A percentile compares a stretch with the other conserved stretches of the same genome.
Evolutionary conservation across 2,888 invertebrate species (phyloP).

Genomic region (Epistrophe grossulariae): DNA sequence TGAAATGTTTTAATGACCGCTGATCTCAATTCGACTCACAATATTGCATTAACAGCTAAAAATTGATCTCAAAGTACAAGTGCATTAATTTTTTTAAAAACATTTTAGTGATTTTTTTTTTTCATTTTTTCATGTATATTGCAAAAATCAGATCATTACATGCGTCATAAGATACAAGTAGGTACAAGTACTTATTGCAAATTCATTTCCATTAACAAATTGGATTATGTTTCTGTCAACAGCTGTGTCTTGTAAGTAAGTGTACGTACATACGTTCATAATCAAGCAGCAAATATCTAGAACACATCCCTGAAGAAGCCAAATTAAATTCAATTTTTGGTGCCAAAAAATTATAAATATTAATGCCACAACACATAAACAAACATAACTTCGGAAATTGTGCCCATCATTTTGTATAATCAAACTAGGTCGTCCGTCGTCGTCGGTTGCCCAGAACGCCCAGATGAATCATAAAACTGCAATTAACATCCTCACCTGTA

Average conservation of each 20-base stretch:
- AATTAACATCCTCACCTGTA: constrained; percentile 78
- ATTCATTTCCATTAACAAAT: constrained; percentile 39
- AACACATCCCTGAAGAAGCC: constrained; percentile 41
- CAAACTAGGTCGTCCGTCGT: constrained; percentile 10
- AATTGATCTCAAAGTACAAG: constrained; percentile 30
- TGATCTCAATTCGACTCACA: not conserved
- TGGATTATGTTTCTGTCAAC: constrained; percentile 23
- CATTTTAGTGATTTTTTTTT: no score
- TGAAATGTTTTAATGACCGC: not conserved
- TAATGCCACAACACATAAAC: not conserved
- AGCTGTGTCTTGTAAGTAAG: constrained; percentile 5
- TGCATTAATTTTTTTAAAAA: constrained; percentile 13
- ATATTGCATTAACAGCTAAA: not conserved
- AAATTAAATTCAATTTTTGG: constrained; percentile 13
- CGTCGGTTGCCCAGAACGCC: not conserved
- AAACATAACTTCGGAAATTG: not conserved
- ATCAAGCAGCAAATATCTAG: constrained; percentile 38
- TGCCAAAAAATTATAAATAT: constrained; percentile 46
- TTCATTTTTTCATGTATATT: not conserved
- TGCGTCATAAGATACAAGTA: constrained; percentile 33
- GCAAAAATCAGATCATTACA: constrained; percentile 27
- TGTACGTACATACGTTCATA: not conserved
- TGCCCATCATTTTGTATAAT: not conserved
- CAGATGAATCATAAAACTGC: constrained; percentile 34
- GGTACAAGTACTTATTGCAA: not conserved